These are phyloP conservation scores for Cossypha caffra DNA, from an alignment of 2,797 vertebrate genomes.

Conservation along the genomic window DNA sequence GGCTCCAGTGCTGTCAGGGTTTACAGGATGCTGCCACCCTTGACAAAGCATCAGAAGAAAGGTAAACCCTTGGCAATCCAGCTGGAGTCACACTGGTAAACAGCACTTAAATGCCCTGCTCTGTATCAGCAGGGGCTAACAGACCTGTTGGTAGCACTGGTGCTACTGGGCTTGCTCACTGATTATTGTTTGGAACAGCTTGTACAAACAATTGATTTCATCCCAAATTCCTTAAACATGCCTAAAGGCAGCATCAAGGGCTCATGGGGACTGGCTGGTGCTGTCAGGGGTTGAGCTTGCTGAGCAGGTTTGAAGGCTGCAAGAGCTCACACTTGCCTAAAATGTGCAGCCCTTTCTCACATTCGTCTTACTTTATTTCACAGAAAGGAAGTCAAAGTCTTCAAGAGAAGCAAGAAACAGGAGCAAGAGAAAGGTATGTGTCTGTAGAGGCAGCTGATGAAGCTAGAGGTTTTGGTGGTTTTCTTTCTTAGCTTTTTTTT, in stretches of 20 bases:
- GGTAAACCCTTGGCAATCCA: slow-evolving; percentile 48
- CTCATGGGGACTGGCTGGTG: accelerated
- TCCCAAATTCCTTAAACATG: background rate
- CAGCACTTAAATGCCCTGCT: background rate
- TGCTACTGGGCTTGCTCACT: background rate
- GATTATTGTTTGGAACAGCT: background rate
- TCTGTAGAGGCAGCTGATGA: background rate
- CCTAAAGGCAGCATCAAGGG: background rate
- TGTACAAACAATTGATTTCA: background rate
- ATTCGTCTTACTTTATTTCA: background rate
- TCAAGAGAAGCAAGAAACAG: slow-evolving; percentile 75
- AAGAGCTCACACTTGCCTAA: background rate
- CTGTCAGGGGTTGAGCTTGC: background rate
- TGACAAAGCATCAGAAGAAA: slow-evolving; percentile 81
- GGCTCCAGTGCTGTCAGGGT: slow-evolving; percentile 91
- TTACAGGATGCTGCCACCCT: slow-evolving; percentile 88
- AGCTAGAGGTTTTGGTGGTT: slow-evolving; percentile 40
- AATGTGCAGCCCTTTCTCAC: background rate
- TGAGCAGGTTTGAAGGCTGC: background rate
- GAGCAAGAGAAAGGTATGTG: slow-evolving; percentile 81
- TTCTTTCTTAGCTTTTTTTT: background rate
- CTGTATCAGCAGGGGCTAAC: accelerated
- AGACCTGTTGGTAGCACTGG: background rate
- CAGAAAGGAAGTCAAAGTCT: slow-evolving; percentile 84
- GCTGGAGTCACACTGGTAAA: background rate